Evolutionary conservation across 2,113 vertebrate species (phyloP), one percentile per base, ranked within the genome.

Genomic region (Gadus chalcogrammus): DNA sequence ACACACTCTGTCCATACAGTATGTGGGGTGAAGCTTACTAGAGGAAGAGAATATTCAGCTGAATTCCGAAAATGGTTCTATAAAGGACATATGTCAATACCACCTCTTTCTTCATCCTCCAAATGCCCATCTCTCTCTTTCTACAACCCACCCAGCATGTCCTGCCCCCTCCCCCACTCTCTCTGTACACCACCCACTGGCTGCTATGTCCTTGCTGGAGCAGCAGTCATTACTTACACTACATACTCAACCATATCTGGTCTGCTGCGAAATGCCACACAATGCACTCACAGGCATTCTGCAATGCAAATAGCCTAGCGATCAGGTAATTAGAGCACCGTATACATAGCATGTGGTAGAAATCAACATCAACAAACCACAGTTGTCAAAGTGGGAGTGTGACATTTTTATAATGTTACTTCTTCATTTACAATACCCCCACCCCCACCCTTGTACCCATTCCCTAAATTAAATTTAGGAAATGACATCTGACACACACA

Each of bases 211-310:
- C 81, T 76, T 69, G 71, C 78, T 69, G 76, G 68, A 67, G 76
- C 81, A 88, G 81, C 87, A 79, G 77, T 85, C 87, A 89, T 90
- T 88, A 87, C 86, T 86, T 86, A 89, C 80, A 85, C 72, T 87
- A 89, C 79, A 86, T 73, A 75, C 78, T 67, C 70, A 68, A 27
- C 75, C 53, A 59, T 66, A 80, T 69, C 68, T 79, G 55, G 70
- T 85, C 78, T 85, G 79, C 83, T 86, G 76, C 84, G 77, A 87
- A 82, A 84, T 84, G 79, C 74, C 82, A 82, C 79, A 76, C 69
- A 68, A 64, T 76, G 72, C 66, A 71, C 68, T 61, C 74, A 80
- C 75, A 77, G 70, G 80, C 71, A 15, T 75, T 20, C 9, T 24
- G 74, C 76, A 78, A 75, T 17, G 65, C 76, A 75, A 85, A 87